phyloP scores from a whole-genome alignment of 2,113 vertebrate genomes.

The Vicugna pacos region DNA sequence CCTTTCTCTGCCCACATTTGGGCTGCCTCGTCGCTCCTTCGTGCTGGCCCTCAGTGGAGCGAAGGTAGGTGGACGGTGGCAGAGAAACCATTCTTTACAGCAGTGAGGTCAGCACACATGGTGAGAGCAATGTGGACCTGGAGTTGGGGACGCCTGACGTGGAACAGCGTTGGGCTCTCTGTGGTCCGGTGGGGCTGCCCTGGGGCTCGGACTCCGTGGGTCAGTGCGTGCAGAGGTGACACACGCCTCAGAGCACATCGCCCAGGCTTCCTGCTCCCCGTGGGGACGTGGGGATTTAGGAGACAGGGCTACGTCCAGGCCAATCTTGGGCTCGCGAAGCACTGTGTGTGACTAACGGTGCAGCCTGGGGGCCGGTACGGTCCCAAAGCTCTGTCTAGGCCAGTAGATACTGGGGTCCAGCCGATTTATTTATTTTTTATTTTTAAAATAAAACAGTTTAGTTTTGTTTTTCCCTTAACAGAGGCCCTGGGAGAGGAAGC shows the following conservation, averaged over 20 bases:
- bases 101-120: not conserved
- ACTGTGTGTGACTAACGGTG: not conserved
- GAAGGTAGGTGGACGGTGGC: not conserved
- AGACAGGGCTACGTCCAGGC: not conserved
- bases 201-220: not conserved
- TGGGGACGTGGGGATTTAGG: not conserved
- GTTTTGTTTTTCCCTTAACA: too few relatives aligned
- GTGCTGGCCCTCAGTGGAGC: not conserved
- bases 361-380: not conserved
- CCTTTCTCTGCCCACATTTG: not conserved
- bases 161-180: not conserved
- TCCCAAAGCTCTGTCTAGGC: not conserved
- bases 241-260: not conserved
- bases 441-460: too few relatives aligned
- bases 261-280: not conserved
- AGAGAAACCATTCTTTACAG: not conserved
- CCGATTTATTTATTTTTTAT: not conserved
- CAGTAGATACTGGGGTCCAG: not conserved
- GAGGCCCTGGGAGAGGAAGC: too few relatives aligned
- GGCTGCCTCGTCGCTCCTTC: not conserved
- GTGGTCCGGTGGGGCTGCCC: not conserved
- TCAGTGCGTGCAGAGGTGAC: not conserved
- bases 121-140: not conserved
- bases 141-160: not conserved
- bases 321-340: not conserved